These are phyloP conservation scores for Plagodis pulveraria DNA, from an alignment of 2,888 invertebrate species.

Conservation along the genomic window DNA sequence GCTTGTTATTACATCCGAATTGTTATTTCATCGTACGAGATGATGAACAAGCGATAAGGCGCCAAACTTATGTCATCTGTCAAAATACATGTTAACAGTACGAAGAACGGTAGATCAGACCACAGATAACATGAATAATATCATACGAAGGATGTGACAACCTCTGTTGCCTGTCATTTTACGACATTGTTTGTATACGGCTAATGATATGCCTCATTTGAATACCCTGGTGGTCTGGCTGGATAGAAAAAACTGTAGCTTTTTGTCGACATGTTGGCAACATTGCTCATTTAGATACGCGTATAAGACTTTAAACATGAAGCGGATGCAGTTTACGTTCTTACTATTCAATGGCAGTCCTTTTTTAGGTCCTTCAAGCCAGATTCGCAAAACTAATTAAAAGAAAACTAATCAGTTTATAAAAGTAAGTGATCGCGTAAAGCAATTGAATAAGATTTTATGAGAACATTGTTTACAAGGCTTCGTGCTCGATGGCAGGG, in stretches of 20 bases:
- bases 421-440: slow-evolving; percentile 59
- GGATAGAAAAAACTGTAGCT: slow-evolving; percentile 56
- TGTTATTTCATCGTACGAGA: slow-evolving; percentile 75
- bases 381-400: slow-evolving; percentile 41
- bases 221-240: slow-evolving; percentile 78
- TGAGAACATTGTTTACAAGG: slow-evolving; percentile 81
- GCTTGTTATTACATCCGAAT: slow-evolving; percentile 82
- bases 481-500: slow-evolving; percentile 75
- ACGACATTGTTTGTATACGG: slow-evolving; percentile 76
- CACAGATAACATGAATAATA: slow-evolving; percentile 34
- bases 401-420: slow-evolving; percentile 68
- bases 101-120: slow-evolving; percentile 47
- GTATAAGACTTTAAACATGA: slow-evolving; percentile 16
- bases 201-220: slow-evolving; percentile 80
- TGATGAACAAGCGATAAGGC: slow-evolving; percentile 74
- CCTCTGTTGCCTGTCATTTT: slow-evolving; percentile 78
- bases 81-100: slow-evolving; percentile 84
- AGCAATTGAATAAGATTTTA: slow-evolving; percentile 80
- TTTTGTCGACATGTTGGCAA: slow-evolving; percentile 49
- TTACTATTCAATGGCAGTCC: slow-evolving; percentile 5
- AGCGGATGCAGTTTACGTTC: slow-evolving; percentile 13
- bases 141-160: slow-evolving; percentile 65
- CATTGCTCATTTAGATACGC: slow-evolving; percentile 33
- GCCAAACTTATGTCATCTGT: slow-evolving; percentile 84
- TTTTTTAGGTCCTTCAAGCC: slow-evolving; percentile 10